phyloP scores from a whole-genome alignment of 1,140 invertebrate species.

The Yoshiicerus persimilis region DNA sequence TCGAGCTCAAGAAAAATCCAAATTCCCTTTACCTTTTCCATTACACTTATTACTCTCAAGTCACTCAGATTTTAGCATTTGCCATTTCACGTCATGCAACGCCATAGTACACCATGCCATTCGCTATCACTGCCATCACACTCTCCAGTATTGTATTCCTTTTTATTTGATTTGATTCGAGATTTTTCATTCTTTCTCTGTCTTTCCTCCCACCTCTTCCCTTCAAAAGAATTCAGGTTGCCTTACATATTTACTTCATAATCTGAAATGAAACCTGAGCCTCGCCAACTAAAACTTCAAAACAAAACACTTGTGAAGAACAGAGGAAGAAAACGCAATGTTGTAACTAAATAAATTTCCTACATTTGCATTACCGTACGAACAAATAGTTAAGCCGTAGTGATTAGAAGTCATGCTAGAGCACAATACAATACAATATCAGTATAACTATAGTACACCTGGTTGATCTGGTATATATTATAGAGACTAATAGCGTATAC shows the following conservation, averaged over 20 bases:
- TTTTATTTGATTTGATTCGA: not conserved
- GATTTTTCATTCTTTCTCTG: not conserved
- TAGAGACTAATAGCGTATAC: not conserved
- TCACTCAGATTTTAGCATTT: not conserved
- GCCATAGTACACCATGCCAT: not conserved
- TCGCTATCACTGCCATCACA: not conserved
- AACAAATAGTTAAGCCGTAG: not conserved
- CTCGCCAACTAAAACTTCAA: not conserved
- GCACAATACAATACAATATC: too few relatives aligned
- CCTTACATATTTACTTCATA: not conserved
- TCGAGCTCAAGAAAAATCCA: not conserved
- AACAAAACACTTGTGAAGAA: not conserved
- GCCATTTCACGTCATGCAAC: not conserved
- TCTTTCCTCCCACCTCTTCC: not conserved
- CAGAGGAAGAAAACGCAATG: not conserved
- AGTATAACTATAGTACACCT: too few relatives aligned
- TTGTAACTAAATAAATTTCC: not conserved
- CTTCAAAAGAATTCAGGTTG: not conserved
- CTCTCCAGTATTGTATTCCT: not conserved
- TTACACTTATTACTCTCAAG: not conserved
- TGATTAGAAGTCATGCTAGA: not conserved
- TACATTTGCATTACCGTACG: not conserved
- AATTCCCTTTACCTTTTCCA: not conserved
- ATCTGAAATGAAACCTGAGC: not conserved
- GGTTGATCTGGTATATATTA: not conserved